These are phyloP conservation scores for Monoplex corrugatus DNA, from an alignment of 2,888 invertebrate genomes.

Conservation along the genomic window DNA sequence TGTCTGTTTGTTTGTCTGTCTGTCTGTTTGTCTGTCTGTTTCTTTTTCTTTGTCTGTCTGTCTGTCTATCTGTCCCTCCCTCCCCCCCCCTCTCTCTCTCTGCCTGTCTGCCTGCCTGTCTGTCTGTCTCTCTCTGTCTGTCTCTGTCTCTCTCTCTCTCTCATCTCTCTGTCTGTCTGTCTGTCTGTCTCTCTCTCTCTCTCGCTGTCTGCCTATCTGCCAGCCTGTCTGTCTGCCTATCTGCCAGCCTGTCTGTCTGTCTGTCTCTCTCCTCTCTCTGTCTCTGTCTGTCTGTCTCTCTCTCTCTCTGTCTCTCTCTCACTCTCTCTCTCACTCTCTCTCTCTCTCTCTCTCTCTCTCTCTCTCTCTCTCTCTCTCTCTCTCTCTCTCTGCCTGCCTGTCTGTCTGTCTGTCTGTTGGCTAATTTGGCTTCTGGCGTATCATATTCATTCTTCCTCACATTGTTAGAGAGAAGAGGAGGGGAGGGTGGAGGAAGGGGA, in stretches of 20 bases:
- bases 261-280: slow-evolving; percentile 25
- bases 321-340: background rate
- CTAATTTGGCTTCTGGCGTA: no score
- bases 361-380: background rate
- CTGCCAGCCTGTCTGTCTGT: slow-evolving; percentile 23
- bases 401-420: background rate
- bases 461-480: no score
- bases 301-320: slow-evolving; percentile 8
- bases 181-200: no score
- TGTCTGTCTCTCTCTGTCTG: slow-evolving; percentile 2
- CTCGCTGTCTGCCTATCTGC: no score
- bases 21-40: no score
- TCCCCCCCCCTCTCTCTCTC: slow-evolving; percentile 11
- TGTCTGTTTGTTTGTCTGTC: no score
- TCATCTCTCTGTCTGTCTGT: no score
- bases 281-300: slow-evolving; percentile 27
- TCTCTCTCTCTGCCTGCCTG: background rate
- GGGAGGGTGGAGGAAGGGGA: no score
- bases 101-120: background rate
- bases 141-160: background rate
- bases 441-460: no score
- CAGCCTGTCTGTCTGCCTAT: no score
- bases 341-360: background rate
- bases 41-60: no score
- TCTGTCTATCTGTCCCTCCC: no score